These are phyloP conservation scores for Dendroctonus valens DNA, from an alignment of 1,140 invertebrate species.

Conservation along the genomic window DNA sequence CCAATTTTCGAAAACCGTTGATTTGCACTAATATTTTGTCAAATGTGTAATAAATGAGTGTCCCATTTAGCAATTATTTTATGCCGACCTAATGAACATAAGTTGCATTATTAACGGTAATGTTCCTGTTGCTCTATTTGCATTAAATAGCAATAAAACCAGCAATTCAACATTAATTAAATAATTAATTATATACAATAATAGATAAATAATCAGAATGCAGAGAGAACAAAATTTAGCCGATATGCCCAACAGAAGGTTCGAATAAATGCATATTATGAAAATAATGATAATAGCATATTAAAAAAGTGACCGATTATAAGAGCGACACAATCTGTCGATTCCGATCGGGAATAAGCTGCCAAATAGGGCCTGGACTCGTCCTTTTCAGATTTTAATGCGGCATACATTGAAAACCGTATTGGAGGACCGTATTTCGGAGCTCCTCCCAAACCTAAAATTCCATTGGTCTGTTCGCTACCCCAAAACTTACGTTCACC, in stretches of 20 bases:
- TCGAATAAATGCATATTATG: constrained; percentile 13
- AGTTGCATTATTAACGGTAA: too few relatives aligned
- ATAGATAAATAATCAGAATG: too few relatives aligned
- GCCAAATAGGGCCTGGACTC: constrained; percentile 24
- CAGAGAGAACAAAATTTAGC: too few relatives aligned
- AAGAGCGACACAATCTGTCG: constrained; percentile 35
- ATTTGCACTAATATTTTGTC: too few relatives aligned
- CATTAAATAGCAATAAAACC: neutral
- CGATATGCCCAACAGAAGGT: constrained; percentile 10
- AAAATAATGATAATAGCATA: constrained; percentile 16
- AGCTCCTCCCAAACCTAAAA: constrained; percentile 45
- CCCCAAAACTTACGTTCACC: constrained; percentile 49
- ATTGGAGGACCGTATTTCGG: constrained; percentile 51
- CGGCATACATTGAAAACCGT: constrained; percentile 51
- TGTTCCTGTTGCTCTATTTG: too few relatives aligned
- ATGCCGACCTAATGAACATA: too few relatives aligned
- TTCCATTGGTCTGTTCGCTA: constrained; percentile 49
- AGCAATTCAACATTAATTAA: constrained; percentile 4
- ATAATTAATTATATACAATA: too few relatives aligned
- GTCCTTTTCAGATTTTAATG: constrained; percentile 28
- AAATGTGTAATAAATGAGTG: too few relatives aligned
- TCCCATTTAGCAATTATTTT: too few relatives aligned
- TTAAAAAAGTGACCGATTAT: constrained; percentile 29
- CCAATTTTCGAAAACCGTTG: too few relatives aligned
- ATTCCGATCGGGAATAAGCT: constrained; percentile 28